Conservation (phyloP, 1,140 invertebrate species). For the Drosophila funebris region DNA sequence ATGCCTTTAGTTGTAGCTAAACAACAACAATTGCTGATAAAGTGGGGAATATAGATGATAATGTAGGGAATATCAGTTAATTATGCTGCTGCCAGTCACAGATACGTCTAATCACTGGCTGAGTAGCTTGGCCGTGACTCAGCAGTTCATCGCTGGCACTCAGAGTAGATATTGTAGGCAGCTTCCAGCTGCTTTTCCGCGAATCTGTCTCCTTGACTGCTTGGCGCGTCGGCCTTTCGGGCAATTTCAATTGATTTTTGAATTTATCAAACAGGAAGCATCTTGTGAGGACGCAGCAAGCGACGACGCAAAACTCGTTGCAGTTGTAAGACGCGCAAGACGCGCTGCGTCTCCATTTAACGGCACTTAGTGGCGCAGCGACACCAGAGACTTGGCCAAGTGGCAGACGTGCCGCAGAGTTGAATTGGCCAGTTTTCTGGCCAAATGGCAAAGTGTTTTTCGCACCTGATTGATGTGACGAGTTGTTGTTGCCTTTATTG, state of each 20-base stretch:
- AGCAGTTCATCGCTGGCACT: neutral
- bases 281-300: conserved; percentile 54
- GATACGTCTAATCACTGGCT: neutral
- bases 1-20: no score
- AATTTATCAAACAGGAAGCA: conserved; percentile 82
- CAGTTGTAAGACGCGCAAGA: conserved; percentile 16
- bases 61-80: neutral
- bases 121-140: conserved; percentile 9
- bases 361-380: conserved; percentile 51
- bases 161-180: conserved; percentile 29
- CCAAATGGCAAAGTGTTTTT: conserved; percentile 54
- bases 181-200: conserved; percentile 77
- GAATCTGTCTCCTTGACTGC: conserved; percentile 62
- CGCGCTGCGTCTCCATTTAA: conserved; percentile 67
- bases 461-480: conserved; percentile 48
- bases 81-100: neutral
- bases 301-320: conserved; percentile 57
- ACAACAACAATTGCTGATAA: no score
- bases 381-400: conserved; percentile 4
- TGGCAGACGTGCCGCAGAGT: neutral
- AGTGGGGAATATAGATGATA: no score
- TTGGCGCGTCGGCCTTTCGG: conserved; percentile 67
- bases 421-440: conserved; percentile 35
- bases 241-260: conserved; percentile 78
- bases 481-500: conserved; percentile 6